Percentiles rank a stretch among this genome's conserved stretches.
phyloP scores from a whole-genome alignment of 2,888 invertebrate species.

The Nezara viridula region DNA sequence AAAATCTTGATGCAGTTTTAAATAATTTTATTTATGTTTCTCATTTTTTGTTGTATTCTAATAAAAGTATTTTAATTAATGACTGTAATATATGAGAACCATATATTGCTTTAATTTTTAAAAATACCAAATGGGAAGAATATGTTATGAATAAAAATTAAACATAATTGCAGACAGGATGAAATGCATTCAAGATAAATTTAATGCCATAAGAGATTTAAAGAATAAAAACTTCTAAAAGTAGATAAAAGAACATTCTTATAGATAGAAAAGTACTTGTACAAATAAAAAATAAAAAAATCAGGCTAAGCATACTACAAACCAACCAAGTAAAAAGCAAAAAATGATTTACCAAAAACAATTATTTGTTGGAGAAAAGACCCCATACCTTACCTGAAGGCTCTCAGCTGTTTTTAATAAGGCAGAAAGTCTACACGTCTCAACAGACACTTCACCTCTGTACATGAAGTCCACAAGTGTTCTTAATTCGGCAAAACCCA shows the following conservation, averaged over 20 bases:
- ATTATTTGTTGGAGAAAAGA: constrained; percentile 31
- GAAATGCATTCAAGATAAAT: neutral
- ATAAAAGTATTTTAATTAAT: too few species aligned
- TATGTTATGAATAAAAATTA: neutral
- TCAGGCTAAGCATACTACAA: neutral
- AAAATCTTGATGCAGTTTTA: too few species aligned
- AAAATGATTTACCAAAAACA: constrained; percentile 39
- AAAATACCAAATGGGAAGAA: neutral
- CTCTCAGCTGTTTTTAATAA: constrained; percentile 93
- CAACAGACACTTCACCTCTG: constrained; percentile 95
- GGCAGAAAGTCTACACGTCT: constrained; percentile 92
- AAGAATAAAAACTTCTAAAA: neutral
- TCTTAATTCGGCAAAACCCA: constrained; percentile 89
- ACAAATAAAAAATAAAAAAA: neutral
- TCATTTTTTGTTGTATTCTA: neutral
- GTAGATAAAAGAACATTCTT: neutral
- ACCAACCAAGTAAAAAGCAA: neutral
- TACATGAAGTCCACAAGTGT: constrained; percentile 97
- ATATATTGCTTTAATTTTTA: too few species aligned
- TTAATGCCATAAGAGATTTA: neutral
- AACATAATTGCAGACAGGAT: neutral
- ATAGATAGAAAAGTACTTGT: neutral
- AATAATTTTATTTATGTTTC: too few species aligned
- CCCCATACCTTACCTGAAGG: constrained; percentile 77
- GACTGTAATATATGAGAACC: too few species aligned